Conservation (phyloP, 2,888 invertebrate species). For the Zeuzera pyrina region DNA sequence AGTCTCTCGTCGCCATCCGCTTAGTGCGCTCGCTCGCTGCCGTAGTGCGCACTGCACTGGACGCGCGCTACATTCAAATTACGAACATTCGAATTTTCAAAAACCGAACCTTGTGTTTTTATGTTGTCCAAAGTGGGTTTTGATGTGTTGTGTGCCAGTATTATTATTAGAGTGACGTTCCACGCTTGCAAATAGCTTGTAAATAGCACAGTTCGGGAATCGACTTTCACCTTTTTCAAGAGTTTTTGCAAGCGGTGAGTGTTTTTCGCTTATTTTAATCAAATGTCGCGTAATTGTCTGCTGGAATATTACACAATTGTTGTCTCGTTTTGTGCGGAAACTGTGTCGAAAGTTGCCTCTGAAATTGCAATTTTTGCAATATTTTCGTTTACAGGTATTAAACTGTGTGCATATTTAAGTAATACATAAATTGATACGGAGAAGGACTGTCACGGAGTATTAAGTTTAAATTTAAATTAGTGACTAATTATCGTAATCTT, state of each 20-base stretch:
- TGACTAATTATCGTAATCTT: constrained; percentile 1
- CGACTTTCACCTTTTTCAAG: constrained; percentile 43
- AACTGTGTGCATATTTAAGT: constrained; percentile 13
- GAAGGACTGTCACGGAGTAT: constrained; percentile 1
- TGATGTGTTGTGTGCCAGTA: constrained; percentile 57
- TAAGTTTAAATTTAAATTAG: background rate
- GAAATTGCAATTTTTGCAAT: constrained; percentile 14
- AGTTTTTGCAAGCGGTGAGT: constrained; percentile 63
- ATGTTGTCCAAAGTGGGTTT: constrained; percentile 34
- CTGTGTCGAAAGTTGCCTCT: constrained; percentile 24
- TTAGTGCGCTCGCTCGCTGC: constrained; percentile 47
- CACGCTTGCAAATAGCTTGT: constrained; percentile 26
- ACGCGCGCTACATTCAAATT: constrained; percentile 45
- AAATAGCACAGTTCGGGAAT: constrained; percentile 23
- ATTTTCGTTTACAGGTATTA: constrained; percentile 11
- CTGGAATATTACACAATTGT: constrained; percentile 35
- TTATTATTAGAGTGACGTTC: constrained; percentile 31
- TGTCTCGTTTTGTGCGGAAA: constrained; percentile 31
- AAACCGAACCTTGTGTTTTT: constrained; percentile 36
- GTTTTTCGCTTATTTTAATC: constrained; percentile 50
- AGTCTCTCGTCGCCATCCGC: constrained; percentile 59
- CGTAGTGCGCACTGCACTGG: constrained; percentile 32
- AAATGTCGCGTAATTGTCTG: constrained; percentile 41
- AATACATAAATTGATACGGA: constrained; percentile 1
- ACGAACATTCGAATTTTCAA: constrained; percentile 15